Evolutionary conservation across 2,888 invertebrate species (phyloP), one percentile per base, ranked within the genome.

Genomic region (Microctonus hyperodae): DNA sequence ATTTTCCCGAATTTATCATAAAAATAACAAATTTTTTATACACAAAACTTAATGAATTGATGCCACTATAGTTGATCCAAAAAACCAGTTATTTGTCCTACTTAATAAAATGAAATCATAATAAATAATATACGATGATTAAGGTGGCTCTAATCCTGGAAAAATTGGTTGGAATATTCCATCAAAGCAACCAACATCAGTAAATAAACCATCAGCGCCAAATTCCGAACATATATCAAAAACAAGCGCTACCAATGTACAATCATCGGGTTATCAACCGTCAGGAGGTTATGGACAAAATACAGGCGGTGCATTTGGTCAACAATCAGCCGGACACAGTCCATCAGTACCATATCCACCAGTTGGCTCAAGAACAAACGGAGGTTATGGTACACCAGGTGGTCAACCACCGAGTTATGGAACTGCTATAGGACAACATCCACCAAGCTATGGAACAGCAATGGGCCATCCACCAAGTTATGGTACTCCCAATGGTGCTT

Each of bases 101-200:
- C n/a, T 40, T 40, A 40, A 40, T 11, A 13, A 40, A 40, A n/a
- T 3, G 40, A 40, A 6, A 13, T 40, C 28, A 28, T 28, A 28
- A 28, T 28, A 28, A 28, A 44, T 4, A 37, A 37, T 37, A 11
- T 13, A 11, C 37, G 13, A n/a, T 4, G 5, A 20, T 31, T 37
- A n/a, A 64, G 40, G 67, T 71, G 79, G 75, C 22, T 79, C 81
- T 0, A 72, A 65, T 20, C 75, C 79, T 5, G 69, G 73, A 62
- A 75, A 75, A 55, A 73, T 80, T 74, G 82, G 82, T 66, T 83
- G 83, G 83, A 81, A 80, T 20, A 75, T 79, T 11, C 79, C 79
- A 10, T 66, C 64, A 16, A 73, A 74, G 33, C 73, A 75, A 56
- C 71, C 73, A 16, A 51, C 73, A 5, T 67, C 67, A 10, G 16